Base-by-base conservation (phyloP, 2,797 vertebrate genomes). In the Phylloscopus collybita region DNA sequence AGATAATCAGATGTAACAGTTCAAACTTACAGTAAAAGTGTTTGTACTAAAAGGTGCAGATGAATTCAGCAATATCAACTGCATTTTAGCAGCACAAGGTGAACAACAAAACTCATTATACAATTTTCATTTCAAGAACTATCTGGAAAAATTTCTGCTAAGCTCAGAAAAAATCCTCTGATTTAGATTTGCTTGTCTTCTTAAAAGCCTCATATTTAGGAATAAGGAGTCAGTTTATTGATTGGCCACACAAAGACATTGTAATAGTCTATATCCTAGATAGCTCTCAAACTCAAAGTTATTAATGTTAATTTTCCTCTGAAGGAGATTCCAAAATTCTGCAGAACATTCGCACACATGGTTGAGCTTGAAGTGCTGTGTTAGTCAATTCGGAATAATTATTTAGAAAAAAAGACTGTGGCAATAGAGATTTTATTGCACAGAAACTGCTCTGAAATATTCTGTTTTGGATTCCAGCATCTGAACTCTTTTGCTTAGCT, bases 151-250 rank as follows among this genome's bases (percentile, higher is more conserved):
- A 38, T 5, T 9, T 16, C 16, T 67, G 11, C 13, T 45, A 66
- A 50, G 12, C 7, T 64, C 44, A 54, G 23, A 44, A 85, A 80
- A 78, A 27, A 1, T 0, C 0, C 3, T 22, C 15, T 16, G 10
- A 49, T 59, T 67, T 23, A 60, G 23, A 56, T 69, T 72, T 27
- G 1, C 54, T 22, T 34, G 2, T 54, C 5, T 60, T 50, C 32
- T 49, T 27, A 54, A 27, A 67, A 59, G 2, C 9, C 17, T 82
- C 18, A 50, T 11, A 27, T 2, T 36, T 79, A 73, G 25, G n/a
- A 69, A 64, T 19, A 71, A 75, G 8, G 5, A 32, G 5, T 59
- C 30, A 49, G 14, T 25, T 60, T 36, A 62, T 5, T 44, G 25
- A 40, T 15, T 34, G 4, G 6, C 10, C 16, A 47, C 6, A 47